These are phyloP conservation scores for Tuta absoluta DNA, from an alignment of 2,888 invertebrate species.

Conservation along the genomic window DNA sequence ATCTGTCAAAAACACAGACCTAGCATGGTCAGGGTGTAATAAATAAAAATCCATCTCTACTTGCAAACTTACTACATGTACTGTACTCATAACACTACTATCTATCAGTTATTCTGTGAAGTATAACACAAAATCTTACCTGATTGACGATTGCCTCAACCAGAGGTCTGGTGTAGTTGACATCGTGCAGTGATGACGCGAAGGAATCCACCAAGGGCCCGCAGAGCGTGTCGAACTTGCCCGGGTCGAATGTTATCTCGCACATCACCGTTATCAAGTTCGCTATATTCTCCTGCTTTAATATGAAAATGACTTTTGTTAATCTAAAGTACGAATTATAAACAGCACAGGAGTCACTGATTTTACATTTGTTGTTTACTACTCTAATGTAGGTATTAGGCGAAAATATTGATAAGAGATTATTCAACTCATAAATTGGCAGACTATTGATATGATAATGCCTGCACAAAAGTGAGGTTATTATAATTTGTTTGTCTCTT, in stretches of 20 bases:
- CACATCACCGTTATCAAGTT: constrained; percentile 87
- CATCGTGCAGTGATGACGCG: constrained; percentile 83
- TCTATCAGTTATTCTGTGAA: background rate
- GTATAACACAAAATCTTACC: constrained; percentile 55
- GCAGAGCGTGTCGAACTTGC: constrained; percentile 87
- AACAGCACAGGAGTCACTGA: background rate
- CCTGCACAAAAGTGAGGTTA: background rate
- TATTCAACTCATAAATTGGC: background rate
- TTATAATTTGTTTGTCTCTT: background rate
- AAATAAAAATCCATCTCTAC: too few relatives aligned
- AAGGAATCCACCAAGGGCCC: constrained; percentile 86
- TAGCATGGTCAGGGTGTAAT: too few relatives aligned
- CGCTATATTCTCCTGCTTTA: constrained; percentile 70
- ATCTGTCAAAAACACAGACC: too few relatives aligned
- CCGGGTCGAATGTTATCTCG: constrained; percentile 89
- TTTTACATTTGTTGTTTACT: constrained; percentile 1
- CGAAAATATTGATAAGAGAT: constrained; percentile 15
- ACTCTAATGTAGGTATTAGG: constrained; percentile 11
- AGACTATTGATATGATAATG: too few relatives aligned
- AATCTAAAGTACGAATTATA: background rate
- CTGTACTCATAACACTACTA: too few relatives aligned
- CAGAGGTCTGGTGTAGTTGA: constrained; percentile 81
- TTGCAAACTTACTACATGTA: too few relatives aligned
- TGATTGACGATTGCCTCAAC: constrained; percentile 86
- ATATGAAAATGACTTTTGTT: constrained; percentile 23